Percentiles rank a stretch among this genome's conserved stretches.
phyloP scores from a whole-genome alignment of 2,113 vertebrate genomes.

The human region GRCh38 chr3:155939001-155939500 shows the following conservation, averaged over 20 bases:
- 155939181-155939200: neutral
- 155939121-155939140: neutral
- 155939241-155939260: neutral
- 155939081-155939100: neutral
- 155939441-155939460: neutral
- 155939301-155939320: neutral
- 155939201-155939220: neutral
- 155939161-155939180: neutral
- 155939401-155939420: neutral
- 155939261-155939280: neutral
- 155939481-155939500: neutral
- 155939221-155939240: neutral
- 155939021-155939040: slow-evolving; percentile 42
- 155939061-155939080: neutral
- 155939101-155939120: neutral
- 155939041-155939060: neutral
- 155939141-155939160: neutral
- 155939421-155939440: neutral
- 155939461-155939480: neutral
- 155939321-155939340: neutral
- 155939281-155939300: slow-evolving; percentile 11
- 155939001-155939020: slow-evolving; percentile 44
- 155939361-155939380: neutral
- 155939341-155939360: slow-evolving; percentile 9
- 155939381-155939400: neutral